Conservation (phyloP, 1,140 invertebrate genomes). For the Euura lappo region DNA sequence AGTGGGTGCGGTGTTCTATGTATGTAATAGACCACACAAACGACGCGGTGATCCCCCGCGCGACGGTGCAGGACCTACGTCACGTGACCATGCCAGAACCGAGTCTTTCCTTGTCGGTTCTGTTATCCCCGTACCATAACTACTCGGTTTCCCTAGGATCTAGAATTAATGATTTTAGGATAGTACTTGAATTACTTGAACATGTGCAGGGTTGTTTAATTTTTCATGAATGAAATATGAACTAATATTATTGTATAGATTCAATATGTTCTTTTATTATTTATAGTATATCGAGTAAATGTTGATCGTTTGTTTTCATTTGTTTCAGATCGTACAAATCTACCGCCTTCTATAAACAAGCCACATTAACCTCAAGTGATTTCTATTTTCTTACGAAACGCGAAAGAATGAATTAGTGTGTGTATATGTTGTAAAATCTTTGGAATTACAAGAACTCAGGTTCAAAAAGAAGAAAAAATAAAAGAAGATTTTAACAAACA, state of each 20-base stretch:
- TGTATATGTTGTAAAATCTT: conserved; percentile 54
- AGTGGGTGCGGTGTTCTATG: not conserved
- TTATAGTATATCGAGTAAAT: no score
- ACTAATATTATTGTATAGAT: no score
- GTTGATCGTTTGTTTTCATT: no score
- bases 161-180: no score
- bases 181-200: no score
- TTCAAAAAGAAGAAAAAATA: conserved; percentile 19
- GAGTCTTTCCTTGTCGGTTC: not conserved
- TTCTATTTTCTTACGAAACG: conserved; percentile 63
- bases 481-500: conserved; percentile 18
- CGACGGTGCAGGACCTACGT: conserved; percentile 4
- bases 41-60: not conserved
- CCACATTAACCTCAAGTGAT: conserved; percentile 64
- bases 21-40: no score
- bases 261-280: no score
- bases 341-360: conserved; percentile 60
- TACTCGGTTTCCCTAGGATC: no score
- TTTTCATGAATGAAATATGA: no score
- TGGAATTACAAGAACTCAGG: conserved; percentile 33
- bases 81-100: not conserved
- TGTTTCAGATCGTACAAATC: conserved; percentile 64
- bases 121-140: no score
- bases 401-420: conserved; percentile 59
- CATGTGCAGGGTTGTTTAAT: no score